phyloP scores from a whole-genome alignment of 1,140 invertebrate species.

The Tetragnatha versicolor region DNA sequence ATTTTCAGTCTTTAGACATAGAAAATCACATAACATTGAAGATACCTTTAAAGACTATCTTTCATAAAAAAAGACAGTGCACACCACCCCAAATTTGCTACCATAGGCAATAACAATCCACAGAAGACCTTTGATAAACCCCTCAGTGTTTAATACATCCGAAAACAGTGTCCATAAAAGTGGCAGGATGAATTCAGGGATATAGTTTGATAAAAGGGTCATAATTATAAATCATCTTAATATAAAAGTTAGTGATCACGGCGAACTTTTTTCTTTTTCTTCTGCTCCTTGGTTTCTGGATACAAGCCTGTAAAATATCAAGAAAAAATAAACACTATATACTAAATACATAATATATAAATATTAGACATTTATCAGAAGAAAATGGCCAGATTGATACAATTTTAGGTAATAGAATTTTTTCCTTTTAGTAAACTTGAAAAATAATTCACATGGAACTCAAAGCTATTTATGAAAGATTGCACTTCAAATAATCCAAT shows the following conservation, averaged over 20 bases:
- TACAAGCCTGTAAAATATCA: constrained; percentile 13
- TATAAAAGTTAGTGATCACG: constrained; percentile 45
- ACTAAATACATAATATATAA: neutral
- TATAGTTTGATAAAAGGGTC: constrained; percentile 35
- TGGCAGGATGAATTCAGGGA: constrained; percentile 47
- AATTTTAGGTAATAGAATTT: neutral
- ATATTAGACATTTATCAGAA: too few relatives aligned
- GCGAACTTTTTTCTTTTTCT: constrained; percentile 49
- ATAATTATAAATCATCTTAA: constrained; percentile 29
- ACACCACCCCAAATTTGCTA: constrained; percentile 29
- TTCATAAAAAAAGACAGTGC: neutral
- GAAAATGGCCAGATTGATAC: too few relatives aligned
- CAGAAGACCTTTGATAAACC: constrained; percentile 21
- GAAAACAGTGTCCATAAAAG: constrained; percentile 33
- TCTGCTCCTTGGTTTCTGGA: constrained; percentile 42
- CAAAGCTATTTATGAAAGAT: too few relatives aligned
- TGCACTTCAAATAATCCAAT: too few relatives aligned
- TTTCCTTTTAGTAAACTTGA: too few relatives aligned
- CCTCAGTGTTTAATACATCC: constrained; percentile 27
- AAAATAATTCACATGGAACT: too few relatives aligned
- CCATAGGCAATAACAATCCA: constrained; percentile 33
- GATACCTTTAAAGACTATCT: neutral
- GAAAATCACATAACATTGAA: constrained; percentile 26
- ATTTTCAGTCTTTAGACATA: constrained; percentile 8
- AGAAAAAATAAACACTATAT: neutral